Evolutionary conservation across 2,888 invertebrate species (phyloP), one percentile per base, ranked within the genome.

Genomic region (Patella depressa): DNA sequence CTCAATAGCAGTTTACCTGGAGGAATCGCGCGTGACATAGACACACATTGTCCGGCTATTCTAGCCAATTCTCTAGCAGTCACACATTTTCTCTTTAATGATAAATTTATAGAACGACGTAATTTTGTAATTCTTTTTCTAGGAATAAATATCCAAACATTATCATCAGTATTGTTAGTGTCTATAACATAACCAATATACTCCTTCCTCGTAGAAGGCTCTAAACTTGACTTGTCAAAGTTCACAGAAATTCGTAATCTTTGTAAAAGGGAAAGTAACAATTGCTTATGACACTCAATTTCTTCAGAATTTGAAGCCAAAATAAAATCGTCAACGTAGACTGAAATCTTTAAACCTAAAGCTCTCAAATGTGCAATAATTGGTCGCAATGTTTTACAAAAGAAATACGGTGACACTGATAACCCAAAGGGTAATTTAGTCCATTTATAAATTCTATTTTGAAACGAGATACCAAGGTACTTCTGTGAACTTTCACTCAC

Each of bases 111-210:
- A 19, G 70, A 71, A 24, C 55, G 70, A n/a, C n/a, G 15, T 45
- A 75, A 15, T 54, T 75, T 75, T 15, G 53, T 75, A 24, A 75
- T 71, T 15, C 74, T 59, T 24, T 71, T 65, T 54, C 45, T 24
- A n/a, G 74, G 65, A 17, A 74, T 74, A 45, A 29, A 45, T n/a
- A 74, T 59, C 15, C 34, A 19, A 29, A 69, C 45, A 29, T 74
- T 65, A 71, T 19, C 29, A 71, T 71, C 71, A 19, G 59, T 59
- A 24, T 53, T 53, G 14, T 59, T 45, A 19, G 59, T 74, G 19
- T 74, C 65, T 65, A 74, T 59, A 9, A 75, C 14, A 34, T 75
- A 75, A 59, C 75, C 75, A 65, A 75, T 75, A n/a, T 70, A 75
- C 17, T 69, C 74, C 19, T 69, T 69, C 3, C 9, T 15, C 4